Percentiles rank a stretch among this genome's conserved stretches.
These are phyloP conservation scores for Mystacides longicornis DNA, from an alignment of 2,888 invertebrate genomes.

Conservation along the genomic window DNA sequence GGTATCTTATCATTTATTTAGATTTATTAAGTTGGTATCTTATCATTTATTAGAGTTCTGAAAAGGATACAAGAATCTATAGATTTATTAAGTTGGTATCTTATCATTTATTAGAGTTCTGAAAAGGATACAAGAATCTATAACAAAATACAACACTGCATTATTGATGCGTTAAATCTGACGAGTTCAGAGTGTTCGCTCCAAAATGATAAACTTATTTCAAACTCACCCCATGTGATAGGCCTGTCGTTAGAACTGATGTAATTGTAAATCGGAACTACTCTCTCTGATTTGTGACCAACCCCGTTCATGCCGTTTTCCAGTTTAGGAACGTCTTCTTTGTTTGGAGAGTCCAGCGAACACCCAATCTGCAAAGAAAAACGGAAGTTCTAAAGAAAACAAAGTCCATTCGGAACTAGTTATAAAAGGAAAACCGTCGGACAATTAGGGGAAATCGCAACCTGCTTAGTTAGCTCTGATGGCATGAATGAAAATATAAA, in stretches of 20 bases:
- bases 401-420: no score
- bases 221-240: conserved; percentile 58
- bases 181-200: no score
- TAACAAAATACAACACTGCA: no score
- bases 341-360: conserved; percentile 19
- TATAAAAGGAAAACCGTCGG: no score
- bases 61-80: background rate
- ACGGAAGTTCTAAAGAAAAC: no score
- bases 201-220: background rate
- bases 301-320: conserved; percentile 10
- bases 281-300: conserved; percentile 27
- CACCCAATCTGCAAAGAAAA: conserved; percentile 24
- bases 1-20: no score
- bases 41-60: background rate
- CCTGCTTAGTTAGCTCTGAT: no score
- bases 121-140: background rate
- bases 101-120: background rate
- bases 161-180: no score
- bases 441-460: no score
- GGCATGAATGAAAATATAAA: no score
- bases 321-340: conserved; percentile 11
- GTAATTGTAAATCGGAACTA: conserved; percentile 68
- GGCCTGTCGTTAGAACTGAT: conserved; percentile 75
- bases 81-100: background rate
- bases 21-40: no score